Evolutionary conservation across 2,888 invertebrate genomes (phyloP), one percentile per base, ranked within the genome.

Genomic region (Nasonovia ribisnigri): DNA sequence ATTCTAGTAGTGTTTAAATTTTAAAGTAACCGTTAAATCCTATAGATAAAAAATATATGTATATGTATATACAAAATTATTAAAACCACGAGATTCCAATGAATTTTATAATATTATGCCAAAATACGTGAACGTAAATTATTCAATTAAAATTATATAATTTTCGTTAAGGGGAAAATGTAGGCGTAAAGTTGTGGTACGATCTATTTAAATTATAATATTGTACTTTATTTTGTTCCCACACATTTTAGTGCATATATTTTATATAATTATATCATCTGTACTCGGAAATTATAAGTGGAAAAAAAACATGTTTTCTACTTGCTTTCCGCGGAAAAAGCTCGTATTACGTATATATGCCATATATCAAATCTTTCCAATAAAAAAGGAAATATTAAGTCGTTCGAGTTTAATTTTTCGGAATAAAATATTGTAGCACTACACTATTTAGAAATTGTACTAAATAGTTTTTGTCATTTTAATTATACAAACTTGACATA

Each of bases 401-500:
- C 51, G 4, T 88, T 88, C 3, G 11, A 54, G 36, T 88, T 51
- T 51, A 51, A 36, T 51, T 51, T 51, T 51, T 88, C 5, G 77
- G 77, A 77, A 77, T 36, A 36, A 36, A 86, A 48, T 86, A 86
- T 6, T 86, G 48, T 26, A 20, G 36, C n/a, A n/a, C 87, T 20
- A 29, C 29, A 48, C 46, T 51, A 36, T 36, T 88, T 46, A 13
- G 6, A 88, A 51, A 36, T 48, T 36, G 87, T 88, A 36, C 26
- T 43, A 57, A 60, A 77, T 90, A 84, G 16, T 84, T 42, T 43
- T 84, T 84, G 77, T 84, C 26, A 51, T 90, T 90, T 42, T 90
- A 90, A 84, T 51, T 90, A 84, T 84, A 77, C 36, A 77, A 84
- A 90, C 90, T 51, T 20, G 77, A 60, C 90, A 67, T 46, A 43